A percentile compares a stretch with the other conserved stretches of the same genome.
Evolutionary conservation across 2,888 invertebrate genomes (phyloP).

Genomic region (Mystacides longicornis): DNA sequence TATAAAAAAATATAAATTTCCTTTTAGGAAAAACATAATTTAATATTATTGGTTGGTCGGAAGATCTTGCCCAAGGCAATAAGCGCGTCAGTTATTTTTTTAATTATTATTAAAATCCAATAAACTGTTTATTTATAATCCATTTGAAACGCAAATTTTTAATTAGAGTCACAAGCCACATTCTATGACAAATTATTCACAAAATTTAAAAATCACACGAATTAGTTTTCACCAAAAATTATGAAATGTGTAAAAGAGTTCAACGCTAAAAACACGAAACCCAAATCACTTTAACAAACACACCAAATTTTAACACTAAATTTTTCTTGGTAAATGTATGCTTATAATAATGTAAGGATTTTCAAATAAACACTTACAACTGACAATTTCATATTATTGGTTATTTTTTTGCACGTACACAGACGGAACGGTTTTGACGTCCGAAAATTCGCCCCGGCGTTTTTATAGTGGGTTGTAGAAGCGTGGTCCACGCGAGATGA

Average conservation of each 20-base stretch:
- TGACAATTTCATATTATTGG: conserved; percentile 22
- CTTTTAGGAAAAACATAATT: too few species aligned
- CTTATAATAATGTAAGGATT: background rate
- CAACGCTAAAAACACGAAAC: background rate
- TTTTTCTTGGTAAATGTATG: background rate
- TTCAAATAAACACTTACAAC: conserved; percentile 20
- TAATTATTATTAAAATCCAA: too few species aligned
- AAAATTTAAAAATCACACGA: too few species aligned
- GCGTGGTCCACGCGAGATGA: conserved; percentile 1
- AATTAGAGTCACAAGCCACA: too few species aligned
- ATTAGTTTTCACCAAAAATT: too few species aligned
- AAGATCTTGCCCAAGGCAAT: too few species aligned
- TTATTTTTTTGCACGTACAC: conserved; percentile 18
- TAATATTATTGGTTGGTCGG: too few species aligned
- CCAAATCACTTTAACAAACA: background rate
- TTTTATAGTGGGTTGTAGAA: conserved; percentile 23
- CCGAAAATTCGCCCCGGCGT: conserved; percentile 24
- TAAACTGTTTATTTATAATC: too few species aligned
- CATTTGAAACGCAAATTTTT: too few species aligned
- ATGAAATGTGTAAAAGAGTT: background rate
- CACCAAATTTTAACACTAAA: background rate
- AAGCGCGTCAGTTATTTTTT: too few species aligned
- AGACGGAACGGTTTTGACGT: conserved; percentile 20
- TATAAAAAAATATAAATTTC: too few species aligned
- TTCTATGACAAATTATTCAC: too few species aligned